Evolutionary conservation across 2,113 vertebrate species (phyloP).

Genomic region (Anarhynchus alexandrinus): DNA sequence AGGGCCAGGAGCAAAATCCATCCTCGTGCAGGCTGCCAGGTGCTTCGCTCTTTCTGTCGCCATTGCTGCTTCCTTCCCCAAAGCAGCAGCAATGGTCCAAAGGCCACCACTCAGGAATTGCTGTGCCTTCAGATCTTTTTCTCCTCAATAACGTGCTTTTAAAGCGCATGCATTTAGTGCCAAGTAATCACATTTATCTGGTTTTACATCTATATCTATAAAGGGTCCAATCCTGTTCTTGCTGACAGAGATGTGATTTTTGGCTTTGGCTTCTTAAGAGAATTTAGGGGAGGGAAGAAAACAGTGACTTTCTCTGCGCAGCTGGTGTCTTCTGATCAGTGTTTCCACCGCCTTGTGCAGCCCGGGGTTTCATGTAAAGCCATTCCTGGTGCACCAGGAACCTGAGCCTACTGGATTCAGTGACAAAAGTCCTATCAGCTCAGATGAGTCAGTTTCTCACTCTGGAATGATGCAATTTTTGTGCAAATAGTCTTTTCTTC

Average conservation of each 20-base stretch:
- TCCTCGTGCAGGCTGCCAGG: not conserved
- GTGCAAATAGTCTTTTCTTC: not conserved
- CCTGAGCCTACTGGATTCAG: not conserved
- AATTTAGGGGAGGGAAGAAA: not conserved
- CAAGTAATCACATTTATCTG: not conserved
- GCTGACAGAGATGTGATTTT: not conserved
- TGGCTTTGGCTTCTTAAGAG: not conserved
- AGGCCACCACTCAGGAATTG: not conserved
- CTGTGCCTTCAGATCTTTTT: not conserved
- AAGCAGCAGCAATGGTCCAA: not conserved
- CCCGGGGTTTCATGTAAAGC: not conserved
- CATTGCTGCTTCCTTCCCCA: not conserved
- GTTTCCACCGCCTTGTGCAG: not conserved
- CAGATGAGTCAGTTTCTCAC: not conserved
- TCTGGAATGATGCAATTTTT: not conserved
- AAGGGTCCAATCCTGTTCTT: not conserved
- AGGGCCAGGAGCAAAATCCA: not conserved
- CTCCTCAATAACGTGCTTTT: not conserved
- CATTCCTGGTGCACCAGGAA: not conserved
- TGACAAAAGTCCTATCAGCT: not conserved
- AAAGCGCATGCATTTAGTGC: not conserved
- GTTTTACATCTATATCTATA: not conserved
- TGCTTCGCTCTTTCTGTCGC: not conserved
- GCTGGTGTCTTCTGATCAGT: not conserved
- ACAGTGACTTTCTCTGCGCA: not conserved